Percentiles rank a stretch among this genome's conserved stretches.
phyloP scores from a whole-genome alignment of 2,113 vertebrate genomes.

The Cyprinodon tularosa region DNA sequence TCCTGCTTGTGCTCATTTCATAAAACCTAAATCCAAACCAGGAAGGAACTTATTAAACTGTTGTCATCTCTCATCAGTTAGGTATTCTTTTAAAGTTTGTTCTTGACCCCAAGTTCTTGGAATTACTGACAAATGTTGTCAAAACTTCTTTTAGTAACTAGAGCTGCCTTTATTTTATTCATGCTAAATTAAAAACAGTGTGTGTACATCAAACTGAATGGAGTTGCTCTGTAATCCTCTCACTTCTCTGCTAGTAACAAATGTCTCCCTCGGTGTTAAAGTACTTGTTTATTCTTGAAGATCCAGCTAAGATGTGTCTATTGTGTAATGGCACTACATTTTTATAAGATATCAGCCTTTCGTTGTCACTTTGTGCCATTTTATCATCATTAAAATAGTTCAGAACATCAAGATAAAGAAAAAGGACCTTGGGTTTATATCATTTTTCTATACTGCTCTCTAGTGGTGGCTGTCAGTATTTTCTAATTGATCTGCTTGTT shows the following conservation, averaged over 20 bases:
- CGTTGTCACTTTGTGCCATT: not conserved
- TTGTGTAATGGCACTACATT: slow-evolving; percentile 32
- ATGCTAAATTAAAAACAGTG: slow-evolving; percentile 23
- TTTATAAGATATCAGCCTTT: not conserved
- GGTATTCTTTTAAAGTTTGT: slow-evolving; percentile 43
- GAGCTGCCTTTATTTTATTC: slow-evolving; percentile 59
- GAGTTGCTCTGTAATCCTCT: slow-evolving; percentile 53
- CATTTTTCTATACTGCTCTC: slow-evolving; percentile 43
- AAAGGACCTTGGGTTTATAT: not conserved
- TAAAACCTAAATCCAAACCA: slow-evolving; percentile 23
- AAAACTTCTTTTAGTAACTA: slow-evolving; percentile 72
- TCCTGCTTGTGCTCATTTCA: slow-evolving; percentile 2
- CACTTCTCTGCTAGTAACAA: slow-evolving; percentile 49
- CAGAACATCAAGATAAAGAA: not conserved
- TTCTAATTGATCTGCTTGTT: not conserved
- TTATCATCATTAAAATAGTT: not conserved
- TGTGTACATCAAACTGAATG: slow-evolving; percentile 15
- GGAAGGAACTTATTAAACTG: slow-evolving; percentile 27
- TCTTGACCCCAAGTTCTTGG: slow-evolving; percentile 56
- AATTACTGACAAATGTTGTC: slow-evolving; percentile 72
- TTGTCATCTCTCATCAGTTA: slow-evolving; percentile 49
- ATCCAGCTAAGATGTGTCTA: slow-evolving; percentile 36
- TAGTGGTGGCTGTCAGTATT: slow-evolving; percentile 27
- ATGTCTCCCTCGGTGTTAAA: slow-evolving; percentile 43
- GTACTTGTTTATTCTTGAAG: slow-evolving; percentile 37